Evolutionary conservation across 2,113 vertebrate species (phyloP).

Genomic region (Corythornis vintsioides): DNA sequence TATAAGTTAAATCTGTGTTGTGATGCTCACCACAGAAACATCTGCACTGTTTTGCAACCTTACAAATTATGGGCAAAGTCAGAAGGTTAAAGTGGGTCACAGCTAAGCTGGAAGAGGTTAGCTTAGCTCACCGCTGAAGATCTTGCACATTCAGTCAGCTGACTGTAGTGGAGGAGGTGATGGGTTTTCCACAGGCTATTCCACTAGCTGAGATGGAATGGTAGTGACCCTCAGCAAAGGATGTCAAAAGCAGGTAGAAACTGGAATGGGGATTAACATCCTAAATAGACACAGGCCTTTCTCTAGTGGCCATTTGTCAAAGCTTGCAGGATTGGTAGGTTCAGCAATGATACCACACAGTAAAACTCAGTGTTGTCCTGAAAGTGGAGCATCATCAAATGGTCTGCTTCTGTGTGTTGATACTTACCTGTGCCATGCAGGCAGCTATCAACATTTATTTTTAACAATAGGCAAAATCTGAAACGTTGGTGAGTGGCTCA

Average conservation of each 20-base stretch:
- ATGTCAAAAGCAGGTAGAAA: slow-evolving; percentile 31
- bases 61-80: background rate
- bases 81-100: slow-evolving; percentile 15
- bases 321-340: background rate
- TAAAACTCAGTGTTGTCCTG: background rate
- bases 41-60: background rate
- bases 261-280: slow-evolving; percentile 13
- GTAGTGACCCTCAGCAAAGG: slow-evolving; percentile 24
- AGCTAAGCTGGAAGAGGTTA: slow-evolving; percentile 20
- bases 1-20: background rate
- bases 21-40: background rate
- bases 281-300: slow-evolving; percentile 5
- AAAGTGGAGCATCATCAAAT: background rate
- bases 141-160: background rate
- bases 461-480: background rate
- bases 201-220: background rate
- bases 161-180: background rate
- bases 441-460: background rate
- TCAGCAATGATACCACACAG: background rate
- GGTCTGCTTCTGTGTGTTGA: background rate
- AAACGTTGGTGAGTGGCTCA: background rate
- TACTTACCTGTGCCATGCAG: background rate
- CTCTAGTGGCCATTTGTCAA: background rate
- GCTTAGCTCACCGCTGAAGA: background rate
- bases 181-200: background rate